Conservation (phyloP, 2,113 vertebrate species). For the Pterocles orientalis region DNA sequence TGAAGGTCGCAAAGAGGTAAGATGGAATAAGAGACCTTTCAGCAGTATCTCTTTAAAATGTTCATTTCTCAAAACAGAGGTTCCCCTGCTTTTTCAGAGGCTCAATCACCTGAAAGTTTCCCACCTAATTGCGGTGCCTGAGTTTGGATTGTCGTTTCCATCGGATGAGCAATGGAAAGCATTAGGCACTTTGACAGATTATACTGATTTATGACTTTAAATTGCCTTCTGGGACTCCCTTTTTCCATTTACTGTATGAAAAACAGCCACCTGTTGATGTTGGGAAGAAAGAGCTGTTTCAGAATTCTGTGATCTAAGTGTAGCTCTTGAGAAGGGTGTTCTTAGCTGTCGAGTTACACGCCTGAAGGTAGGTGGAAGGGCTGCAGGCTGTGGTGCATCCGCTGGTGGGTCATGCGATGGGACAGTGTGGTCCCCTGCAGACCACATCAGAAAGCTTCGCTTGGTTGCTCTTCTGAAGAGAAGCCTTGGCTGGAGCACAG, state of each 20-base stretch:
- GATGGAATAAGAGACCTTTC: background rate
- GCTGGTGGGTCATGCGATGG: background rate
- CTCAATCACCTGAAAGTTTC: background rate
- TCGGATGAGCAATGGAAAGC: background rate
- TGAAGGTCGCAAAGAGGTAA: background rate
- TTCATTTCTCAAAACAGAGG: background rate
- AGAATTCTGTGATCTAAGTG: background rate
- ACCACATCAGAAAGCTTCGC: background rate
- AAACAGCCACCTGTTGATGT: background rate
- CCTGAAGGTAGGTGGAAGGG: background rate
- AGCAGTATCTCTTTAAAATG: background rate
- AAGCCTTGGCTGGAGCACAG: background rate
- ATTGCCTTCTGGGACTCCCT: background rate
- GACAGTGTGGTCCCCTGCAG: background rate
- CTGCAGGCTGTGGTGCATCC: background rate
- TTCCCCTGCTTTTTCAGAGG: background rate
- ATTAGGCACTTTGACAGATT: background rate
- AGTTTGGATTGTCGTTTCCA: background rate
- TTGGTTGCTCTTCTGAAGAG: background rate
- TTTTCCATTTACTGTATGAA: background rate
- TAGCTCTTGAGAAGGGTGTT: background rate
- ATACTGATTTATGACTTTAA: background rate
- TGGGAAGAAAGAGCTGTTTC: background rate
- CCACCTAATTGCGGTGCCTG: background rate
- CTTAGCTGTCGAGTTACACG: background rate